A percentile compares a stretch with the other conserved stretches of the same genome.
Conservation (phyloP, 2,797 vertebrate genomes). For the Crocidura indochinensis region DNA sequence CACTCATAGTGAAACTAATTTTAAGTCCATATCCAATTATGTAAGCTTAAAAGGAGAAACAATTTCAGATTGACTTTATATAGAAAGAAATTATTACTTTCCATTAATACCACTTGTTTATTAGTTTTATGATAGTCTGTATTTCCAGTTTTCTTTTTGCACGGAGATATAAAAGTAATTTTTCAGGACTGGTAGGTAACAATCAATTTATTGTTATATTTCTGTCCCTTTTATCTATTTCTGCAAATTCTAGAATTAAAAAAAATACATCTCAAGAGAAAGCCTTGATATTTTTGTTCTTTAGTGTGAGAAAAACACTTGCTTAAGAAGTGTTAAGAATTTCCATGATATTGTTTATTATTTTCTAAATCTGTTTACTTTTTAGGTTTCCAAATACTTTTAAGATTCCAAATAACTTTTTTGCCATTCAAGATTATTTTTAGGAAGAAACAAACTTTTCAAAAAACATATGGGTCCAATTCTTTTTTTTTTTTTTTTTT, state of each 20-base stretch:
- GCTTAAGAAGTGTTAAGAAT: constrained; percentile 31
- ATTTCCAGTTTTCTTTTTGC: background rate
- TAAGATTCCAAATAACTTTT: background rate
- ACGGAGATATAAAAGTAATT: background rate
- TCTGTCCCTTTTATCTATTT: constrained; percentile 16
- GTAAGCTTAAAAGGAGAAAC: constrained; percentile 3
- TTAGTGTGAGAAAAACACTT: constrained; percentile 6
- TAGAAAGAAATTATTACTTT: background rate
- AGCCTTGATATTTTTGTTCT: constrained; percentile 25
- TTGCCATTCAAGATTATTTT: constrained; percentile 28
- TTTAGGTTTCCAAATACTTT: background rate
- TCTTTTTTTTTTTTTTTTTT: no score
- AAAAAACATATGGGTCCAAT: no score
- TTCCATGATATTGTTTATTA: background rate
- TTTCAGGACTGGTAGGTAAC: background rate
- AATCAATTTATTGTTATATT: background rate
- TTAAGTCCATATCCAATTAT: background rate
- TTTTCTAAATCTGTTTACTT: constrained; percentile 4
- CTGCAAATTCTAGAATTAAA: constrained; percentile 15
- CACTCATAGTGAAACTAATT: constrained; percentile 42
- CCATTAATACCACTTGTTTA: background rate
- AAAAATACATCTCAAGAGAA: background rate
- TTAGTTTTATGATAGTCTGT: background rate
- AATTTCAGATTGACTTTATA: background rate
- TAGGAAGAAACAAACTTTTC: background rate